phyloP scores from a whole-genome alignment of 2,888 invertebrate species.

The Catocala sponsa region DNA sequence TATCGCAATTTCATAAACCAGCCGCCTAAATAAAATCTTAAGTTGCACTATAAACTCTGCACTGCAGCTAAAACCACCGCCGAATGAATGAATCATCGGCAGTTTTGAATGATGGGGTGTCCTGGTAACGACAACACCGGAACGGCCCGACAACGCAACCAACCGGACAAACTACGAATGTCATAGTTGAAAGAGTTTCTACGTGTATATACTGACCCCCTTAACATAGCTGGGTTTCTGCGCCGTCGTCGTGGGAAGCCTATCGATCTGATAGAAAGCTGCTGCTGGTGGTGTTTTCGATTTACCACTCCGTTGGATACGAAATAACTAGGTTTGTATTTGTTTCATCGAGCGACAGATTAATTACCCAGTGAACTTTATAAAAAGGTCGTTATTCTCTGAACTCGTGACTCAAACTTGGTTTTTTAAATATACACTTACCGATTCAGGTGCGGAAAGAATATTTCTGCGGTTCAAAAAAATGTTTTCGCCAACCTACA shows the following conservation, averaged over 20 bases:
- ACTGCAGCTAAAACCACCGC: conserved; percentile 55
- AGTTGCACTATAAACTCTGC: conserved; percentile 52
- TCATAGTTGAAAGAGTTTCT: conserved; percentile 46
- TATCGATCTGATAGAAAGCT: conserved; percentile 78
- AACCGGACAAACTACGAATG: conserved; percentile 65
- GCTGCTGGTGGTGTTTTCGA: conserved; percentile 65
- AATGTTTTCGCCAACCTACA: too few species aligned
- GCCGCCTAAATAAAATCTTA: conserved; percentile 38
- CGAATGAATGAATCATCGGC: conserved; percentile 68
- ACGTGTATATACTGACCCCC: conserved; percentile 52
- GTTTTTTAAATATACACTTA: conserved; percentile 29
- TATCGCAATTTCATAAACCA: conserved; percentile 80
- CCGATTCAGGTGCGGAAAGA: conserved; percentile 17
- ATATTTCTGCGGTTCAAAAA: conserved; percentile 7
- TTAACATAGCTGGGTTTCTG: conserved; percentile 70
- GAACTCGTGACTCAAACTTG: conserved; percentile 38
- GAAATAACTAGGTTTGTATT: conserved; percentile 54
- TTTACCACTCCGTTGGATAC: conserved; percentile 62
- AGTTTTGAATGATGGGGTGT: conserved; percentile 59
- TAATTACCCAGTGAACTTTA: conserved; percentile 25
- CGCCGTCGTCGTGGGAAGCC: conserved; percentile 75
- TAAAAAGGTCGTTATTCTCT: conserved; percentile 27
- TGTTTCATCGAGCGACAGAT: conserved; percentile 41
- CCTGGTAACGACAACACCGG: conserved; percentile 72
- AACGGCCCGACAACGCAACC: conserved; percentile 62